Conservation (phyloP, 2,797 vertebrate genomes). For the Dendrocincla tyrannina region DNA sequence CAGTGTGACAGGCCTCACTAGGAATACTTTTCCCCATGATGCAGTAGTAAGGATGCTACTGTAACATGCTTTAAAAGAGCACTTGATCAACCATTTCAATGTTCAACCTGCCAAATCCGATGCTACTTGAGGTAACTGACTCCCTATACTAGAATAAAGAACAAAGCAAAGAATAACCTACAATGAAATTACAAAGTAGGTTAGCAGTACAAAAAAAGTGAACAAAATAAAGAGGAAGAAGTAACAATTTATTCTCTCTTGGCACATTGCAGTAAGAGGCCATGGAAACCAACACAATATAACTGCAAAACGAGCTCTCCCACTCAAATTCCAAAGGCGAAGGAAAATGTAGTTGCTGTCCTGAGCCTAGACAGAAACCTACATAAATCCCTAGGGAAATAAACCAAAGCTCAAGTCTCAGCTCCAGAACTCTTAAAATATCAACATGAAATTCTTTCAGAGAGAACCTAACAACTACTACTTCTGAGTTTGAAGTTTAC, state of each 20-base stretch:
- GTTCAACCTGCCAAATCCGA: background rate
- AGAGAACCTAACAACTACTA: background rate
- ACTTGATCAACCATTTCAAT: background rate
- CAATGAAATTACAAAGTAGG: background rate
- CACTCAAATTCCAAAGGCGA: conserved; percentile 40
- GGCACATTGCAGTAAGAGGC: background rate
- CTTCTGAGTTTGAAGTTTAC: background rate
- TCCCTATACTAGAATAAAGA: background rate
- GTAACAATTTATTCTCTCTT: background rate
- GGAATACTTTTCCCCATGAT: background rate
- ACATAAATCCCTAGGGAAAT: background rate
- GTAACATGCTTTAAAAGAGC: background rate
- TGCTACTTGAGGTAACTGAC: background rate
- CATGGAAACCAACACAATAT: background rate
- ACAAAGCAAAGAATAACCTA: background rate
- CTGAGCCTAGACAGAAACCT: background rate
- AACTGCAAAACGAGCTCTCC: conserved; percentile 6
- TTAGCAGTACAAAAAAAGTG: background rate
- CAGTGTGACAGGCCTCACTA: background rate
- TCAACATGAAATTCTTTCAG: background rate
- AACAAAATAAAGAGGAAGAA: background rate
- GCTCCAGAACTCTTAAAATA: background rate
- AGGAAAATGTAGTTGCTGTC: conserved; percentile 10
- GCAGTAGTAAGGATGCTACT: background rate
- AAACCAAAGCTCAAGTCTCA: background rate